Evolutionary conservation across 2,797 vertebrate species (phyloP).

Genomic region (Cercopithecus neglectus): DNA sequence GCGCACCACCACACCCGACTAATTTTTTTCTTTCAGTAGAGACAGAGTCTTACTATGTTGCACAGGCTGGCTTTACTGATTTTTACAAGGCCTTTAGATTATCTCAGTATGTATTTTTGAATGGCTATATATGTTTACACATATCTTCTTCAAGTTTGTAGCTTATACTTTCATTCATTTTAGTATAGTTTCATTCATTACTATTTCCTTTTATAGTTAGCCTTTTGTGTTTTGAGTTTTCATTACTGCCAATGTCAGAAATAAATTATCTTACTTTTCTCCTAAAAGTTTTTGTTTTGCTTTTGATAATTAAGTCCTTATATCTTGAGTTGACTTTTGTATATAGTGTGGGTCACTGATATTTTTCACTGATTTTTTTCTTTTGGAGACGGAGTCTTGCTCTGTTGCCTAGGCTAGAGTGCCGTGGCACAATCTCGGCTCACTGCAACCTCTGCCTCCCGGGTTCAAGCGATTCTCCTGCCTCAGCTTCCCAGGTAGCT

Average conservation of each 20-base stretch:
- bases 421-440: too few species aligned
- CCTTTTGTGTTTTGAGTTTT: not conserved
- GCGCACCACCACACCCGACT: too few species aligned
- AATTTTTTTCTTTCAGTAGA: too few species aligned
- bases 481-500: too few species aligned
- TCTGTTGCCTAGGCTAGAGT: too few species aligned
- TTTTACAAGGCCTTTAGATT: not conserved
- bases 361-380: not conserved
- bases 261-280: not conserved
- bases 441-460: too few species aligned
- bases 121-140: not conserved
- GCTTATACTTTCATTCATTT: not conserved
- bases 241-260: not conserved
- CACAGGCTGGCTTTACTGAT: not conserved
- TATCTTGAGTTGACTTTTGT: not conserved
- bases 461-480: too few species aligned
- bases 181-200: not conserved
- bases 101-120: not conserved
- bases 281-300: not conserved
- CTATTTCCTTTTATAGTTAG: not conserved
- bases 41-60: too few species aligned
- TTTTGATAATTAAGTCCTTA: constrained; percentile 6
- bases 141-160: constrained; percentile 11
- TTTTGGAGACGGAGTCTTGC: too few species aligned
- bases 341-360: not conserved